These are phyloP conservation scores for Prorops nasuta DNA, from an alignment of 1,140 invertebrate species.

Conservation along the genomic window DNA sequence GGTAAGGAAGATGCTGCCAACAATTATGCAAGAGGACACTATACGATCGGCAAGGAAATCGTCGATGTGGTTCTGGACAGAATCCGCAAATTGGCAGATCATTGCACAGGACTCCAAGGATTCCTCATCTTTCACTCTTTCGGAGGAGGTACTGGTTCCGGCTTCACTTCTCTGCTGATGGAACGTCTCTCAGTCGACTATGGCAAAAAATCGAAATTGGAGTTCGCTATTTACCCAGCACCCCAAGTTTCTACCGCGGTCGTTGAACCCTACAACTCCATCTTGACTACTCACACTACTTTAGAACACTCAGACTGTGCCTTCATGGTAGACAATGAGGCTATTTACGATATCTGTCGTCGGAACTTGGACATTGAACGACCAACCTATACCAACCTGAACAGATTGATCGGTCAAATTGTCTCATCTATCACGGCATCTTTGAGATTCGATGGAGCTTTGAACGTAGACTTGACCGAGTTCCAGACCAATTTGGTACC, in stretches of 20 bases:
- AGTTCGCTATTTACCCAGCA: slow-evolving; percentile 65
- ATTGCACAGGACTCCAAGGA: slow-evolving; percentile 26
- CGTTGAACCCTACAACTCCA: slow-evolving; percentile 28
- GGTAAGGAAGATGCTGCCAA: slow-evolving; percentile 65
- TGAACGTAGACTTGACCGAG: slow-evolving; percentile 27
- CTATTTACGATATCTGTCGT: slow-evolving; percentile 89
- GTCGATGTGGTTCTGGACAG: slow-evolving; percentile 26
- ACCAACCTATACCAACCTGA: slow-evolving; percentile 51
- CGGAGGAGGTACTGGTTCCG: slow-evolving; percentile 47
- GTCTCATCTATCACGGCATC: slow-evolving; percentile 50
- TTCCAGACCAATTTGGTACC: slow-evolving; percentile 33
- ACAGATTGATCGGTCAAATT: slow-evolving; percentile 36
- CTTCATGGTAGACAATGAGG: slow-evolving; percentile 82
- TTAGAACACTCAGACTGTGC: slow-evolving; percentile 59
- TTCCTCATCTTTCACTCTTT: slow-evolving; percentile 59
- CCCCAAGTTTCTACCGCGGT: slow-evolving; percentile 26
- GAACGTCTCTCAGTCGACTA: slow-evolving; percentile 50
- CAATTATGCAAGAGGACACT: slow-evolving; percentile 9
- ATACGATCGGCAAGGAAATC: slow-evolving; percentile 28
- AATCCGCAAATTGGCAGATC: slow-evolving; percentile 23
- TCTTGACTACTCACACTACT: slow-evolving; percentile 61
- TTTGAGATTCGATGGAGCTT: slow-evolving; percentile 43
- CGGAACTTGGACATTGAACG: slow-evolving; percentile 81
- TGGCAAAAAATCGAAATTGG: slow-evolving; percentile 74
- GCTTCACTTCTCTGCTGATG: slow-evolving; percentile 28